Base-by-base conservation (phyloP, 2,888 invertebrate species). In the Nymphalis c-album region DNA sequence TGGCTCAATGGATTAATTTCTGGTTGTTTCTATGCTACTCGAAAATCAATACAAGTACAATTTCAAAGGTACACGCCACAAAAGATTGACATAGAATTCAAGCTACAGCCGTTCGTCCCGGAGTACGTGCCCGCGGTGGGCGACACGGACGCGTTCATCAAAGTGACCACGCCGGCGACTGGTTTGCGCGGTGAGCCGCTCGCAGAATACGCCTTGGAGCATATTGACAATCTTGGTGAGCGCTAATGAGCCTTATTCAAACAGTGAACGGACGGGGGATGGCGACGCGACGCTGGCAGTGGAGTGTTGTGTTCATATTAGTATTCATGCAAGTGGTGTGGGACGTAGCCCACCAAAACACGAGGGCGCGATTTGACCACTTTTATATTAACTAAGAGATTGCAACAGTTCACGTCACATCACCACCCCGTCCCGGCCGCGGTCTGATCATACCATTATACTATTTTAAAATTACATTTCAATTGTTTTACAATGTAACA, bases 101-200 rank as follows among this genome's bases (percentile, higher is more conserved):
- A 97, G 80, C 93, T 99, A 80, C 96, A 97, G 79, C 98, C 99
- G 0, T 99, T 99, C 84, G 95, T 99, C 64, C 98, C 99, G 1
- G 99, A 99, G 80, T 99, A 96, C 89, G 96, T 99, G 76, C 99
- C 99, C 10, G 98, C 98, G 0, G 98, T 99, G 59, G 99, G 99
- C 0, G 99, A 99, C 86, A 98, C 99, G 75, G 99, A 99, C 88
- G 98, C 98, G 4, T 99, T 99, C 88, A 94, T 99, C 51, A 99
- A 99, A 93, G 96, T 98, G 1, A 92, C 94, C 58, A 94, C 98
- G 26, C 99, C 99, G 0, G 96, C 97, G n/a, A 80, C 82, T 71
- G 84, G 84, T 70, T 80, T 85, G 69, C 84, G 86, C 22, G 87
- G 79, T 1, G 77, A 77, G 55, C 70, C 83, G 10, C 79, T 92